A percentile compares a stretch with the other conserved stretches of the same genome.
Conservation (phyloP, 2,113 vertebrate species). For the Phaethon lepturus region DNA sequence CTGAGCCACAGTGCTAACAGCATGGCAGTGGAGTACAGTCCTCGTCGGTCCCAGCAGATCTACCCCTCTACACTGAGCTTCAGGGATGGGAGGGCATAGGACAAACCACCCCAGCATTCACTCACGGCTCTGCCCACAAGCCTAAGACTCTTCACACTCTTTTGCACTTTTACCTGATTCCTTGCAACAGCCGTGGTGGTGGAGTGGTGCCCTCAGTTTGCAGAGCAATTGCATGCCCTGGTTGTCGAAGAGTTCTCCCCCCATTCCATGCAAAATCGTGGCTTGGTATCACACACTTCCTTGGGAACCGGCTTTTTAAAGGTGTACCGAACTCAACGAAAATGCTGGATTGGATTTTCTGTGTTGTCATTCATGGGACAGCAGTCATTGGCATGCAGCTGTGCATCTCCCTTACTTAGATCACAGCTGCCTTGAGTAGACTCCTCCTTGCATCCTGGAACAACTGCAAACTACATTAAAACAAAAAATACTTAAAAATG, state of each 20-base stretch:
- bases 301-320: background rate
- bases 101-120: background rate
- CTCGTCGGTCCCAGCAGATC: background rate
- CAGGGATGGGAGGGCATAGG: background rate
- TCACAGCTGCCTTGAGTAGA: background rate
- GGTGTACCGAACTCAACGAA: background rate
- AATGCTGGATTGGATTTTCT: background rate
- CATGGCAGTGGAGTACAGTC: fast-evolving
- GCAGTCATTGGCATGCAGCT: fast-evolving
- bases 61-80: background rate
- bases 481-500: background rate
- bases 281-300: background rate
- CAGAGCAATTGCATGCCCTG: background rate
- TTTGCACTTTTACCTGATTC: background rate
- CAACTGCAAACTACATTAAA: background rate
- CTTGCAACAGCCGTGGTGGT: background rate
- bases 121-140: fast-evolving
- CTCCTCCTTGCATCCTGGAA: background rate
- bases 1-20: background rate
- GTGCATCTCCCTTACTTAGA: background rate
- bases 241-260: background rate
- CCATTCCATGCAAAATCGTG: background rate
- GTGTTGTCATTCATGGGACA: background rate
- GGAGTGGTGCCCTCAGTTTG: background rate
- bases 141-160: background rate